Evolutionary conservation across 2,888 invertebrate genomes (phyloP), one percentile per base, ranked within the genome.

Genomic region (Celastrina argiolus): DNA sequence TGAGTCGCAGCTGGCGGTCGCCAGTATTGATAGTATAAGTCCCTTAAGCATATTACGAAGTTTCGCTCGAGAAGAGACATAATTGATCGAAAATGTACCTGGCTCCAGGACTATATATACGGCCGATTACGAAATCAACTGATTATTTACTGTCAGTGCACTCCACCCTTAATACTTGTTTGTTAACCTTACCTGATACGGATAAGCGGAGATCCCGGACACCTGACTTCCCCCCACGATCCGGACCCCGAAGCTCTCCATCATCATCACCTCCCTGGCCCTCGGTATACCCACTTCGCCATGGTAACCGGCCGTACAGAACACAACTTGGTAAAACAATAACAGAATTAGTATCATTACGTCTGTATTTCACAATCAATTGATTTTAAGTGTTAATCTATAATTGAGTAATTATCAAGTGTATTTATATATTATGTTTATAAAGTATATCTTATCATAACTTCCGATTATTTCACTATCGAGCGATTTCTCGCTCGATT

Each of bases 141-240:
- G n/a, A n/a, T n/a, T n/a, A n/a, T n/a, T n/a, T n/a, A n/a, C n/a
- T n/a, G n/a, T n/a, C n/a, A n/a, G n/a, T n/a, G n/a, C n/a, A n/a
- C n/a, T n/a, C n/a, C n/a, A n/a, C n/a, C n/a, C n/a, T n/a, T n/a
- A n/a, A n/a, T n/a, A n/a, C n/a, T 28, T 28, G 28, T 28, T 28
- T 4, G 4, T 28, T 2, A 28, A 28, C 28, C 42, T 69, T 72
- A 85, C 85, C 73, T 85, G 83, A 73, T 83, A 74, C 0, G 85
- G 83, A 42, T 82, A 73, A 10, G 69, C 71, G n/a, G 75, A 72
- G 3, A 74, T 72, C 2, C 69, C 66, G 0, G 71, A 31, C 2
- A 82, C 82, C 45, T 73, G 73, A 22, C 69, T 76, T 0, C 86
- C 87, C 0, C 87, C 87, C 7, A 85, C 75, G 14, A 87, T 83